A percentile compares a stretch with the other conserved stretches of the same genome.
Evolutionary conservation across 2,888 invertebrate species (phyloP).

Genomic region (Pedicia rivosa): DNA sequence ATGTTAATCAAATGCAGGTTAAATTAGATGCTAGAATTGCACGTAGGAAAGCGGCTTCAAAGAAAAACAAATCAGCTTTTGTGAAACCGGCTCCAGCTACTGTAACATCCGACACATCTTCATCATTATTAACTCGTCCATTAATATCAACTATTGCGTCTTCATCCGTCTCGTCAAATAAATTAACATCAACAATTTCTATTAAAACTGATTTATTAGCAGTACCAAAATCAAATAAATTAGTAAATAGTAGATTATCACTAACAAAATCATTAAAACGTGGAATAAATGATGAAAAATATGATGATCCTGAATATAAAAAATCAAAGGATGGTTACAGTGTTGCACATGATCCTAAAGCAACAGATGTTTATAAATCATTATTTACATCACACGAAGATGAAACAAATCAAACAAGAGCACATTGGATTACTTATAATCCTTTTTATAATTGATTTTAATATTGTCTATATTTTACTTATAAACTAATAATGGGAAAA

Average conservation of each 20-base stretch:
- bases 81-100: constrained; percentile 1
- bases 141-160: not conserved
- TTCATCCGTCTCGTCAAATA: not conserved
- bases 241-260: constrained; percentile 1
- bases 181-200: not conserved
- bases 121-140: constrained; percentile 3
- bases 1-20: constrained; percentile 43
- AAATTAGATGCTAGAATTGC: constrained; percentile 52
- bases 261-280: constrained; percentile 13
- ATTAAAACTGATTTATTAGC: constrained; percentile 9
- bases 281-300: constrained; percentile 19
- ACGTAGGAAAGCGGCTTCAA: constrained; percentile 51
- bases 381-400: constrained; percentile 82
- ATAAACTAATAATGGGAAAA: no score
- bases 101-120: constrained; percentile 25
- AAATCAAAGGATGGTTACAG: constrained; percentile 68
- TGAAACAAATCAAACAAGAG: constrained; percentile 72
- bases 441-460: constrained; percentile 67
- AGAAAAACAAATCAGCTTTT: constrained; percentile 26
- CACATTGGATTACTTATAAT: constrained; percentile 97
- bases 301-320: constrained; percentile 51
- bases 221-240: constrained; percentile 9
- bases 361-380: constrained; percentile 84
- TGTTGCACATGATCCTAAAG: constrained; percentile 80
- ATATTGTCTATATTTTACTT: no score